Evolutionary conservation across 2,888 invertebrate genomes (phyloP).

Genomic region (Nycteola revayana): DNA sequence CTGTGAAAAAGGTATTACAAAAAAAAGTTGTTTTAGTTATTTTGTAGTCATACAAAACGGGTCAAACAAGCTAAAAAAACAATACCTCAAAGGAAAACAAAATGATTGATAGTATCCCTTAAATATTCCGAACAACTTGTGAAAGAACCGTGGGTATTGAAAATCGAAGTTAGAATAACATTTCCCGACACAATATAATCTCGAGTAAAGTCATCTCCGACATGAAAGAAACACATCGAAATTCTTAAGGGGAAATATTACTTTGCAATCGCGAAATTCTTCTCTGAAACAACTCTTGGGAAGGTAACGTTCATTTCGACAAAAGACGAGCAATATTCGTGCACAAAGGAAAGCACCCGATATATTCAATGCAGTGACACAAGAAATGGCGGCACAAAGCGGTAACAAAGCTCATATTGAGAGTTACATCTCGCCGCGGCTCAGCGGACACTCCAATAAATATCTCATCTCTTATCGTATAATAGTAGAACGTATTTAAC

Average conservation of each 20-base stretch:
- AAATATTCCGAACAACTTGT: constrained; percentile 33
- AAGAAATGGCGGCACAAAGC: constrained; percentile 77
- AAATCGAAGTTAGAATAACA: constrained; percentile 58
- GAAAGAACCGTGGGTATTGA: constrained; percentile 48
- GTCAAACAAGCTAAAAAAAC: too few species aligned
- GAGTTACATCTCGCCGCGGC: constrained; percentile 51
- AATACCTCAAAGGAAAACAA: constrained; percentile 21
- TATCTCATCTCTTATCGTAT: constrained; percentile 26
- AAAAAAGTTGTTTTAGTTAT: too few species aligned
- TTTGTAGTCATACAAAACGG: too few species aligned
- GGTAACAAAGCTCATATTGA: constrained; percentile 80
- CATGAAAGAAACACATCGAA: constrained; percentile 79
- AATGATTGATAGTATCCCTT: constrained; percentile 35
- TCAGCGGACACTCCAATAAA: constrained; percentile 15
- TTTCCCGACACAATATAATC: constrained; percentile 70
- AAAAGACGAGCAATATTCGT: constrained; percentile 80
- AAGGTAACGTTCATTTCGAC: constrained; percentile 79
- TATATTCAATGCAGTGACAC: constrained; percentile 82
- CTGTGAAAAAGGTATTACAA: not conserved
- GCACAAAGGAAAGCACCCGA: constrained; percentile 79
- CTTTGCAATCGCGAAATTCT: constrained; percentile 81
- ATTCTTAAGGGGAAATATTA: constrained; percentile 81
- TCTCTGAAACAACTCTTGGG: constrained; percentile 78
- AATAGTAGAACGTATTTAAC: constrained; percentile 19
- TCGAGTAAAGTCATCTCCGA: constrained; percentile 74